Evolutionary conservation across 2,113 vertebrate genomes (phyloP).

Genomic region (Trachemys scripta): DNA sequence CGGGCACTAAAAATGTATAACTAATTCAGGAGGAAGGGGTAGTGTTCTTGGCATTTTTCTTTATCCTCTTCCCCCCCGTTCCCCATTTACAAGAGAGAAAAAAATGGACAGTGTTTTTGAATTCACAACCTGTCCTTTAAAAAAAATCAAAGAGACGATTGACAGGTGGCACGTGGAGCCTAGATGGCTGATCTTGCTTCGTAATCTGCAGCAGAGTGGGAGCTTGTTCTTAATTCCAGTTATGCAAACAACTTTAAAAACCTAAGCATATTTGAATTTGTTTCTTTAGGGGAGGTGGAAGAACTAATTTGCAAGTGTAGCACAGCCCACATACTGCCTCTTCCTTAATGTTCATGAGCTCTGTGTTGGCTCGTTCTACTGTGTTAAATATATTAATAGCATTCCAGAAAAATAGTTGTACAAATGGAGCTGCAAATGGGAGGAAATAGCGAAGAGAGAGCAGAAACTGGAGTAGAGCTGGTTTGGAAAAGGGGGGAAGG

Average conservation of each 20-base stretch:
- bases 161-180: not conserved
- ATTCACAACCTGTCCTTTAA: accelerated
- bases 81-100: accelerated
- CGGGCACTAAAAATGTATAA: not conserved
- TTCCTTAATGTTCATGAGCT: not conserved
- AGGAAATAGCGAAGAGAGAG: not conserved
- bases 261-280: not conserved
- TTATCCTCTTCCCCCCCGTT: not conserved
- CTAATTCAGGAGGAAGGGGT: not conserved
- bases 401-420: not conserved
- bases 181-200: not conserved
- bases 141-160: not conserved
- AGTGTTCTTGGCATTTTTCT: not conserved
- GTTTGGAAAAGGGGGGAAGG: not conserved
- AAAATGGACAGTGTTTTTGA: not conserved
- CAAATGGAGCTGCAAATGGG: slow-evolving; percentile 3
- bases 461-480: not conserved
- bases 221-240: not conserved
- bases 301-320: not conserved
- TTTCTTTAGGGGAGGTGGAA: not conserved
- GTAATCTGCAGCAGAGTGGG: not conserved
- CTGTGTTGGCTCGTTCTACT: not conserved
- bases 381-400: not conserved
- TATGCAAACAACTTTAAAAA: not conserved
- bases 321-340: not conserved